phyloP scores from a whole-genome alignment of 2,797 vertebrate species.

The Pangasius krempfi region DNA sequence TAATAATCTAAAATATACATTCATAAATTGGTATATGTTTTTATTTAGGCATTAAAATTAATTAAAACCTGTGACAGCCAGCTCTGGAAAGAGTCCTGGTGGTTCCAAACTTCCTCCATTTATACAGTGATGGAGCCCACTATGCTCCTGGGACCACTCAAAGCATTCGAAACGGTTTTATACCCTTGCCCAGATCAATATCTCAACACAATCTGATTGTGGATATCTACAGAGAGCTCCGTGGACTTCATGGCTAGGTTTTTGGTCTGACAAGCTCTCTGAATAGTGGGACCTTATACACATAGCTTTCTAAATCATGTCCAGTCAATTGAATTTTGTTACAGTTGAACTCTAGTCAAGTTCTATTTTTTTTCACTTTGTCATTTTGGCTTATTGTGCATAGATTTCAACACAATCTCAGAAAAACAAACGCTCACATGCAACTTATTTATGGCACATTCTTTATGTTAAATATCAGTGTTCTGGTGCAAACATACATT shows the following conservation, averaged over 20 bases:
- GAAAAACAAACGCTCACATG: not conserved
- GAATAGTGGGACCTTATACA: not conserved
- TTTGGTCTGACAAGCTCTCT: not conserved
- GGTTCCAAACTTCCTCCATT: not conserved
- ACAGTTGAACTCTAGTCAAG: not conserved
- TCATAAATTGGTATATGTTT: not conserved
- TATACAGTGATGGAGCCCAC: not conserved
- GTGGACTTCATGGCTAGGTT: not conserved
- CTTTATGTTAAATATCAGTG: not conserved
- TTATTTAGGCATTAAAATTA: not conserved
- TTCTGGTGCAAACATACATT: not conserved
- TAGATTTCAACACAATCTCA: not conserved
- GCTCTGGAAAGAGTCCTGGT: not conserved
- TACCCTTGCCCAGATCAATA: not conserved
- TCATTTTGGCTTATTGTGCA: not conserved
- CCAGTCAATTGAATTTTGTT: not conserved
- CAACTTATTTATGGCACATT: not conserved
- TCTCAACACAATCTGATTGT: not conserved
- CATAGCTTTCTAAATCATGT: not conserved
- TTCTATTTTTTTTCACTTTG: not conserved
- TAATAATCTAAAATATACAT: not conserved
- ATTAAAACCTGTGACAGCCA: not conserved
- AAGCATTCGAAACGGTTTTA: not conserved
- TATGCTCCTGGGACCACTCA: not conserved
- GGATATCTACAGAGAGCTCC: not conserved